phyloP scores from a whole-genome alignment of 2,797 vertebrate species.

The Xiphorhynchus erythropygius region DNA sequence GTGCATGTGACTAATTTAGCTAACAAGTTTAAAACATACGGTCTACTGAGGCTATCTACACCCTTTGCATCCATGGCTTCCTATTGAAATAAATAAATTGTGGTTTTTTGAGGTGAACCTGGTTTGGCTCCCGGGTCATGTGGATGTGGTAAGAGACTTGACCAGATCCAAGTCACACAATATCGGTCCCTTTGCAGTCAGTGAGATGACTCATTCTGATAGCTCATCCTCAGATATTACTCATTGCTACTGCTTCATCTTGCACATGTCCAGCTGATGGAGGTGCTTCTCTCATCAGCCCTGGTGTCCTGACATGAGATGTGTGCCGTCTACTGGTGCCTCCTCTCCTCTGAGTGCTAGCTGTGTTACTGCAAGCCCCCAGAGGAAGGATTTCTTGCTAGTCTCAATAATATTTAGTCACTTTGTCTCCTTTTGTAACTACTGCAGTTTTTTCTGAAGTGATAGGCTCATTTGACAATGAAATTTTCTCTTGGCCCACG shows the following conservation, averaged over 20 bases:
- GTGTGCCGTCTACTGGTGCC: not conserved
- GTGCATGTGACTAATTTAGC: not conserved
- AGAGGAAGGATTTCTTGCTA: not conserved
- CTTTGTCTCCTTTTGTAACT: not conserved
- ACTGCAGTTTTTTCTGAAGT: not conserved
- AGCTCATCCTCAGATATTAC: not conserved
- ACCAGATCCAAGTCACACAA: not conserved
- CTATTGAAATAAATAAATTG: not conserved
- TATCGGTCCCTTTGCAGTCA: not conserved
- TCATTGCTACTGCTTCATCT: not conserved
- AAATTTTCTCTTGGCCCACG: not conserved
- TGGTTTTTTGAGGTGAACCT: not conserved
- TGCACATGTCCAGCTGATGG: not conserved
- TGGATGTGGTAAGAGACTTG: not conserved
- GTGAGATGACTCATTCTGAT: not conserved
- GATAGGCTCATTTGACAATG: not conserved
- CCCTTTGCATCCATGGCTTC: not conserved
- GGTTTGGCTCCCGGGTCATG: not conserved
- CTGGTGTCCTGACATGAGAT: fast-evolving
- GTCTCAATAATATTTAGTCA: not conserved
- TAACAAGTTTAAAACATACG: not conserved
- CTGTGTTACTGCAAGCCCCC: not conserved
- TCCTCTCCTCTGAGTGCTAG: not conserved
- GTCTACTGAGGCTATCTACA: not conserved
- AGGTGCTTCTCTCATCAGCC: not conserved